Percentiles rank a stretch among this genome's conserved stretches.
These are phyloP conservation scores for Huso huso DNA, from an alignment of 2,797 vertebrate species.

Conservation along the genomic window DNA sequence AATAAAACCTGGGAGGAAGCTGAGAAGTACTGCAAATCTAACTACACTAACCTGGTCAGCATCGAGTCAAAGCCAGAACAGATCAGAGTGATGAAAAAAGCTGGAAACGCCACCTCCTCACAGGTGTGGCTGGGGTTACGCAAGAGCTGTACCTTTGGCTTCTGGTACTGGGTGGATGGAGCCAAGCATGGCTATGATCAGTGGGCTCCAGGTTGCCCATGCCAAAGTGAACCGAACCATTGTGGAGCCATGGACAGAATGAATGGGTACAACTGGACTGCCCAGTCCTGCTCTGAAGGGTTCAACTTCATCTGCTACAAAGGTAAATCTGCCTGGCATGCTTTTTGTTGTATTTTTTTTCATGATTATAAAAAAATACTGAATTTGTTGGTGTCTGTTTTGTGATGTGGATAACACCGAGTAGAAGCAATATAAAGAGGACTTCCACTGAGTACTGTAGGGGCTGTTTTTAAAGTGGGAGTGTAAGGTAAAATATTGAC, in stretches of 20 bases:
- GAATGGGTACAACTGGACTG: constrained; percentile 6
- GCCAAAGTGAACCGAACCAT: not conserved
- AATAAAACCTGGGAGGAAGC: constrained; percentile 17
- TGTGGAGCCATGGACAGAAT: not conserved
- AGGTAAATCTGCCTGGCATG: not conserved
- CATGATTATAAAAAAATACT: too few relatives aligned
- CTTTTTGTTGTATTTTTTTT: too few relatives aligned
- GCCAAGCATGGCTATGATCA: constrained; percentile 6
- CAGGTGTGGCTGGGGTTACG: constrained; percentile 24
- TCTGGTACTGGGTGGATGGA: constrained; percentile 14
- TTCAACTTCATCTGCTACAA: constrained; percentile 23
- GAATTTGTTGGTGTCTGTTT: too few relatives aligned
- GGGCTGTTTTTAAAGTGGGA: too few relatives aligned
- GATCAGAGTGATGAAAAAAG: constrained; percentile 1
- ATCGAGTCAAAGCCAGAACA: constrained; percentile 17
- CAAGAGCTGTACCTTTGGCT: not conserved
- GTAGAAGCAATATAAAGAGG: too few relatives aligned
- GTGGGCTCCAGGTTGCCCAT: constrained; percentile 16
- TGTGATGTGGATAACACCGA: too few relatives aligned
- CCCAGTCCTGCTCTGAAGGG: not conserved
- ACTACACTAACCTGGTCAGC: constrained; percentile 20
- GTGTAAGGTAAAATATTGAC: too few relatives aligned
- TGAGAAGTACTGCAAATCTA: constrained; percentile 9
- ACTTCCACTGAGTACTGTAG: too few relatives aligned
- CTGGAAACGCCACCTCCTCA: not conserved